Conservation (phyloP, 2,113 vertebrate species). For the Bubo scandiacus region DNA sequence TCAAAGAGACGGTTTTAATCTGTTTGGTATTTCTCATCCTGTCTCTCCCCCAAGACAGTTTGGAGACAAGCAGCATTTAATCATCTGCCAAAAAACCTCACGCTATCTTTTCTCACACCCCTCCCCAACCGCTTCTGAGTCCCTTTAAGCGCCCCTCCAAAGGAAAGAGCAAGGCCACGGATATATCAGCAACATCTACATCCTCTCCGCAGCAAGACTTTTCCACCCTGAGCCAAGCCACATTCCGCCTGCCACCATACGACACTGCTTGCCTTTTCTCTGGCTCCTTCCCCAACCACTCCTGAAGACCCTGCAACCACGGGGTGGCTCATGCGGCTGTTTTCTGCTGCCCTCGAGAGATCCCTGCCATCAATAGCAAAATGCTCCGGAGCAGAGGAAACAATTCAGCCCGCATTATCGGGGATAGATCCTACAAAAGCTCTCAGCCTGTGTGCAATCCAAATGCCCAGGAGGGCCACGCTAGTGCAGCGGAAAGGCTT, state of each 20-base stretch:
- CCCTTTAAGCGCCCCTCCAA: not conserved
- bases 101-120: not conserved
- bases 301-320: not conserved
- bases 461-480: not conserved
- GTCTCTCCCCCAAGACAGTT: not conserved
- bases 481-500: not conserved
- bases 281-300: not conserved
- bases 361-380: not conserved
- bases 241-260: accelerated
- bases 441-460: not conserved
- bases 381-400: not conserved
- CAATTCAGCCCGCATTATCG: accelerated
- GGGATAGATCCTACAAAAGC: not conserved
- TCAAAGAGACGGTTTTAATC: not conserved
- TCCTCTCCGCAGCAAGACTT: accelerated
- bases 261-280: not conserved
- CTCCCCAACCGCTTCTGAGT: not conserved
- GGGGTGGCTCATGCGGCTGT: accelerated
- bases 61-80: not conserved
- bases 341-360: not conserved
- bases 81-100: not conserved
- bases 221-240: not conserved
- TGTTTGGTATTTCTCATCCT: not conserved
- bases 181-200: too few relatives aligned
- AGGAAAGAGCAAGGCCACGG: not conserved